Evolutionary conservation across 2,113 vertebrate species (phyloP).

Genomic region (Nasalis larvatus): DNA sequence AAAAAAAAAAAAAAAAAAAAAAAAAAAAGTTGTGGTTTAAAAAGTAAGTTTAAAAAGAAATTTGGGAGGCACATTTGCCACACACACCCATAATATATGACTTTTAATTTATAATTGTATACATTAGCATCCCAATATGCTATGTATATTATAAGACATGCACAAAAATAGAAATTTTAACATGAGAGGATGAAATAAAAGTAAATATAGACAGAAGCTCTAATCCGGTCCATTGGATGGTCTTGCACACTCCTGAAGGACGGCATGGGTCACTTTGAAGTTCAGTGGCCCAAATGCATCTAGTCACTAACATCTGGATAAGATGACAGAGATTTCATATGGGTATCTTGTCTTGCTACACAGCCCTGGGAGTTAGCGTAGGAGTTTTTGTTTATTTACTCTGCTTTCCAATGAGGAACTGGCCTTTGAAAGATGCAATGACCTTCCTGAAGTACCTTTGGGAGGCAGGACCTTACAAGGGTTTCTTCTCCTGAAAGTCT

Average conservation of each 20-base stretch:
- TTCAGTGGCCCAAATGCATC: too few species aligned
- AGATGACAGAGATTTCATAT: neutral
- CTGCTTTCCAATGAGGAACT: neutral
- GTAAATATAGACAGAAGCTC: neutral
- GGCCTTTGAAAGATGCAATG: neutral
- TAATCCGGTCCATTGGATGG: neutral
- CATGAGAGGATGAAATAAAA: neutral
- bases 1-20: too few species aligned
- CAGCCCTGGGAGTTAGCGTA: neutral
- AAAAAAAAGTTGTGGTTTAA: neutral
- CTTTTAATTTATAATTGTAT: neutral
- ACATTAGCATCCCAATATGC: neutral
- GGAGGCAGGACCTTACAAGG: neutral
- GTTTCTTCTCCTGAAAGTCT: neutral
- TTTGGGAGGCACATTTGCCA: neutral
- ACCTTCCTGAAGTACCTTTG: neutral
- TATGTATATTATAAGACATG: neutral
- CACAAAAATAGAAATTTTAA: neutral
- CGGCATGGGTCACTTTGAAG: neutral
- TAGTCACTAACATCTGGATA: neutral
- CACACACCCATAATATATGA: neutral
- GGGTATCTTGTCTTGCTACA: neutral
- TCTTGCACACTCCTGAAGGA: neutral
- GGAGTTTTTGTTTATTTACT: neutral
- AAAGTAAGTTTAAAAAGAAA: neutral